These are phyloP conservation scores for Toxotes lorentzi DNA, from an alignment of 2,797 vertebrate species.

Conservation along the genomic window DNA sequence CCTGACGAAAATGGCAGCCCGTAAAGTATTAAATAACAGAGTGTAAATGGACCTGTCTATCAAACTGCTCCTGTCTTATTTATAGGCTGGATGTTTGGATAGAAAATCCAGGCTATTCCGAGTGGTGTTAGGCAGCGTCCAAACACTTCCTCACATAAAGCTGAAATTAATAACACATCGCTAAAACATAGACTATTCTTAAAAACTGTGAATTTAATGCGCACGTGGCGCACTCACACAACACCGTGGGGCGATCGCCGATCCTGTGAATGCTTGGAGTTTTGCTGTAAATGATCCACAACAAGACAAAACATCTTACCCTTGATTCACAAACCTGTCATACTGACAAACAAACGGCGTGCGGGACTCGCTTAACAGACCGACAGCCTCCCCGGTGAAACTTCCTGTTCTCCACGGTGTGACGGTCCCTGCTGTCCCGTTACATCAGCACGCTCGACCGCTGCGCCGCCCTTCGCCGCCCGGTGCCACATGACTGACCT, in stretches of 20 bases:
- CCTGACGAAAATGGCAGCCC: background rate
- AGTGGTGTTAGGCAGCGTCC: background rate
- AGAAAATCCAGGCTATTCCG: background rate
- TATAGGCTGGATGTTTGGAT: background rate
- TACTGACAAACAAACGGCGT: constrained; percentile 39
- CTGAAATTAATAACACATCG: background rate
- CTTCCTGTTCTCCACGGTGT: constrained; percentile 34
- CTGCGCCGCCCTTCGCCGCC: background rate
- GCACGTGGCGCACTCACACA: constrained; percentile 14
- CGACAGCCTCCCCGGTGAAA: constrained; percentile 12
- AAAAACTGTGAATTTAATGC: background rate
- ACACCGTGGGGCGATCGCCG: background rate
- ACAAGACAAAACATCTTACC: constrained; percentile 31
- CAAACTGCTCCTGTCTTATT: constrained; percentile 6
- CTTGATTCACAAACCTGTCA: constrained; percentile 64
- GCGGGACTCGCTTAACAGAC: constrained; percentile 4
- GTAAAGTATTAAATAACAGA: background rate
- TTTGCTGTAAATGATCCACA: background rate
- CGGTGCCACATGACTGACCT: constrained; percentile 37
- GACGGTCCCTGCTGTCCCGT: constrained; percentile 12
- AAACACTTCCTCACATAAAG: background rate
- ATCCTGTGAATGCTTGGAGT: background rate
- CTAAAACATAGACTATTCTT: background rate
- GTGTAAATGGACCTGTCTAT: background rate
- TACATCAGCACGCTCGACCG: constrained; percentile 31